These are phyloP conservation scores for Schizopygopsis malacanthus DNA, from an alignment of 2,797 vertebrate species.

Conservation along the genomic window DNA sequence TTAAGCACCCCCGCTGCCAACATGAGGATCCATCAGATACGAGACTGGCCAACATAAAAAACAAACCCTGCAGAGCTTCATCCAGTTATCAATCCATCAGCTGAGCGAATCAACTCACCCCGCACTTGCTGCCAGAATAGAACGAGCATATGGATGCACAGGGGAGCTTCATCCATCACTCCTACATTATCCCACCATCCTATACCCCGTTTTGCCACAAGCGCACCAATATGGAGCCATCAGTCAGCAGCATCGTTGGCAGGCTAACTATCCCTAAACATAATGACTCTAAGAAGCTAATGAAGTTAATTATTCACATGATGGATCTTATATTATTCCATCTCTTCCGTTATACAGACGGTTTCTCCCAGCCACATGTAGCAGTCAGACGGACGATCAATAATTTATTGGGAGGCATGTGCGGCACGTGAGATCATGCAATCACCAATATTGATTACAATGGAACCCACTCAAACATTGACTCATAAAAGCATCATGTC, in stretches of 20 bases:
- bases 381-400: slow-evolving; percentile 34
- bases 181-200: slow-evolving; percentile 47
- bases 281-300: slow-evolving; percentile 1
- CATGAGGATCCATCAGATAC: slow-evolving; percentile 29
- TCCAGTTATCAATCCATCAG: slow-evolving; percentile 61
- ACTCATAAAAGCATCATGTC: slow-evolving; percentile 20
- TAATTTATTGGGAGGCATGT: slow-evolving; percentile 28
- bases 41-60: slow-evolving; percentile 29
- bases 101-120: slow-evolving; percentile 43
- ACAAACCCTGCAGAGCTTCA: slow-evolving; percentile 25
- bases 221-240: slow-evolving; percentile 29
- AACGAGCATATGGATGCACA: slow-evolving; percentile 52
- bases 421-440: slow-evolving; percentile 5
- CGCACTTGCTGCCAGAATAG: slow-evolving; percentile 38
- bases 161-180: slow-evolving; percentile 53
- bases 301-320: slow-evolving; percentile 19
- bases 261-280: slow-evolving; percentile 19
- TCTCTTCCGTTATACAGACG: slow-evolving; percentile 6
- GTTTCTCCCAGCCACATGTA: slow-evolving; percentile 3
- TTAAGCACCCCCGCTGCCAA: slow-evolving; percentile 22
- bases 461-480: slow-evolving; percentile 11
- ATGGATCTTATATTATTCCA: slow-evolving; percentile 21
- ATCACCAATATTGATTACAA: slow-evolving; percentile 35
- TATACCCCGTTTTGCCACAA: slow-evolving; percentile 30
- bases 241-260: slow-evolving; percentile 22